Evolutionary conservation across 2,888 invertebrate genomes (phyloP).

Genomic region (Platerodrilus igneus): DNA sequence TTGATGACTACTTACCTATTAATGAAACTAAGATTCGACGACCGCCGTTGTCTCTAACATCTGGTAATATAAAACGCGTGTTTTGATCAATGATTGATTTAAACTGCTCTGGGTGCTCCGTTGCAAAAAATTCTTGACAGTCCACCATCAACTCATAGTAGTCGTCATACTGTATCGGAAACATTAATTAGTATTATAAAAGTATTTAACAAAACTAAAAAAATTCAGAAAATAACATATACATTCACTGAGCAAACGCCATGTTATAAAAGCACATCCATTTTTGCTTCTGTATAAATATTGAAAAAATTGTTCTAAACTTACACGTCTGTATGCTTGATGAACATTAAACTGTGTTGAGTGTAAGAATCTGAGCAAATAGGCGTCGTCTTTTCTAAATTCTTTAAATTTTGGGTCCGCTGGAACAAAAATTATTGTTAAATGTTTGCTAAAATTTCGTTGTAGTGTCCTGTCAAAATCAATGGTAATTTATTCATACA

Average conservation of each 20-base stretch:
- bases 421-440: conserved; percentile 24
- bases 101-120: conserved; percentile 32
- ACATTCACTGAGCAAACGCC: no score
- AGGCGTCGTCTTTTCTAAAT: conserved; percentile 39
- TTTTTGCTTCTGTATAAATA: no score
- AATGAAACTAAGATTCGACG: conserved; percentile 39
- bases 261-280: no score
- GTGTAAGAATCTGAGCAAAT: conserved; percentile 40
- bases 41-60: conserved; percentile 39
- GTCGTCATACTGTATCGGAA: conserved; percentile 40
- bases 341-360: conserved; percentile 39
- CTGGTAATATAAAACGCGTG: conserved; percentile 37
- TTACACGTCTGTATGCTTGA: conserved; percentile 41
- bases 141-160: conserved; percentile 39
- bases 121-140: conserved; percentile 42
- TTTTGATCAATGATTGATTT: conserved; percentile 38
- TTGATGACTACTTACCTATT: conserved; percentile 14
- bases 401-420: conserved; percentile 33
- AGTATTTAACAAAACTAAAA: no score
- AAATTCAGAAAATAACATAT: no score
- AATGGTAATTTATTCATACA: no score
- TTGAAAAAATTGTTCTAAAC: no score
- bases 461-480: no score
- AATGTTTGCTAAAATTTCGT: no score
- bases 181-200: conserved; percentile 6